Percentiles rank a stretch among this genome's conserved stretches.
These are phyloP conservation scores for Monochamus saltuarius DNA, from an alignment of 1,140 invertebrate species.

Conservation along the genomic window DNA sequence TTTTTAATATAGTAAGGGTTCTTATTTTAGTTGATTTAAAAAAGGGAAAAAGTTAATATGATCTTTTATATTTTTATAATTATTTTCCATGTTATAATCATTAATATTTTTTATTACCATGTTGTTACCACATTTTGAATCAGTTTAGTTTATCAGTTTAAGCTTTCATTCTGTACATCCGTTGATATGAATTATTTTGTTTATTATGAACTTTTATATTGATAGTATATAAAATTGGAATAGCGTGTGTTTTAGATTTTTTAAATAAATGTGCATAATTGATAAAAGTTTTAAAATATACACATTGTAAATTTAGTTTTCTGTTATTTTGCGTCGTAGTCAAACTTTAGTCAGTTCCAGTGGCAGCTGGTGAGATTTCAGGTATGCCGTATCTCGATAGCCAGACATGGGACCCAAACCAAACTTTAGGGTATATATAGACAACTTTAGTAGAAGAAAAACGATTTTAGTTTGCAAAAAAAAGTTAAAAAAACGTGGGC, in stretches of 20 bases:
- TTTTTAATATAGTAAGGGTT: constrained; percentile 1
- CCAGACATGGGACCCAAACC: too few species aligned
- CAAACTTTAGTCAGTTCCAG: too few species aligned
- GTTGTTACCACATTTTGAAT: constrained; percentile 15
- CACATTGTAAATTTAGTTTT: constrained; percentile 15
- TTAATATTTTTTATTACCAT: constrained; percentile 15
- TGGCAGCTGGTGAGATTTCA: too few species aligned
- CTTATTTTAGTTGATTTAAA: neutral
- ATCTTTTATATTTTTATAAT: neutral
- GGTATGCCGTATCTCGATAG: too few species aligned
- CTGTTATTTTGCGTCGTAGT: constrained; percentile 1
- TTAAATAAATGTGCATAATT: too few species aligned
- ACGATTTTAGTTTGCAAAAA: too few species aligned
- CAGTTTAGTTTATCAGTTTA: too few species aligned
- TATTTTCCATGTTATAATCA: neutral
- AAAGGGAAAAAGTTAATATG: neutral
- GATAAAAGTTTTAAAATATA: neutral
- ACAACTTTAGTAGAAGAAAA: too few species aligned
- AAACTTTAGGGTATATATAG: too few species aligned
- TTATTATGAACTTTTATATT: constrained; percentile 4
- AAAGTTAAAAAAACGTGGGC: too few species aligned
- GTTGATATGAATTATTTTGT: constrained; percentile 7
- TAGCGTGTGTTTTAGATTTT: neutral
- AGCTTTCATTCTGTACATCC: constrained; percentile 5
- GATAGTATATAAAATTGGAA: constrained; percentile 15